These are phyloP conservation scores for Polyommatus icarus DNA, from an alignment of 2,888 invertebrate species.

Conservation along the genomic window DNA sequence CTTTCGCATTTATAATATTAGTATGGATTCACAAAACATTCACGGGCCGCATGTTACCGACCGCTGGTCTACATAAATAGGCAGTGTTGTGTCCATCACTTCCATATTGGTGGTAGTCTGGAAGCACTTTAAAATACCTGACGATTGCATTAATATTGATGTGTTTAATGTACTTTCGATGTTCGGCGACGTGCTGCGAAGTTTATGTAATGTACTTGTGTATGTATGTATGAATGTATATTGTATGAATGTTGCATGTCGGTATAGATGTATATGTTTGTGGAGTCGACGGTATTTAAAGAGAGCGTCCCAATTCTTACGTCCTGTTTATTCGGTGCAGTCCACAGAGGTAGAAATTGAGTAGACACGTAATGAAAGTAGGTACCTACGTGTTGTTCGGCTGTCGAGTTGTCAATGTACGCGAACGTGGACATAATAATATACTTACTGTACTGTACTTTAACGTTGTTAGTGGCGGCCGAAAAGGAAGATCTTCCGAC, in stretches of 20 bases:
- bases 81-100: not conserved
- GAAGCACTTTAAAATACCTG: slow-evolving; percentile 1
- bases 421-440: no score
- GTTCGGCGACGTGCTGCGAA: not conserved
- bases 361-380: no score
- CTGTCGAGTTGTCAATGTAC: no score
- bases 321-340: not conserved
- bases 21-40: no score
- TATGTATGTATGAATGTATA: no score
- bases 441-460: no score
- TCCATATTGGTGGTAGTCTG: not conserved
- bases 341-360: not conserved
- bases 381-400: no score
- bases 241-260: not conserved
- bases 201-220: not conserved
- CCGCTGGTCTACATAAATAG: not conserved
- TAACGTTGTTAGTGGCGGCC: no score
- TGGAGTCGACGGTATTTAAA: slow-evolving; percentile 4
- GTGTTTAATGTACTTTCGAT: not conserved
- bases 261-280: not conserved
- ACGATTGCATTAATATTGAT: slow-evolving; percentile 7
- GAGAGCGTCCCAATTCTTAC: slow-evolving; percentile 22
- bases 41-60: no score
- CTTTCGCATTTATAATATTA: no score
- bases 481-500: no score